Conservation (phyloP, 23 tunicate genomes). For the Phallusia fumigata region DNA sequence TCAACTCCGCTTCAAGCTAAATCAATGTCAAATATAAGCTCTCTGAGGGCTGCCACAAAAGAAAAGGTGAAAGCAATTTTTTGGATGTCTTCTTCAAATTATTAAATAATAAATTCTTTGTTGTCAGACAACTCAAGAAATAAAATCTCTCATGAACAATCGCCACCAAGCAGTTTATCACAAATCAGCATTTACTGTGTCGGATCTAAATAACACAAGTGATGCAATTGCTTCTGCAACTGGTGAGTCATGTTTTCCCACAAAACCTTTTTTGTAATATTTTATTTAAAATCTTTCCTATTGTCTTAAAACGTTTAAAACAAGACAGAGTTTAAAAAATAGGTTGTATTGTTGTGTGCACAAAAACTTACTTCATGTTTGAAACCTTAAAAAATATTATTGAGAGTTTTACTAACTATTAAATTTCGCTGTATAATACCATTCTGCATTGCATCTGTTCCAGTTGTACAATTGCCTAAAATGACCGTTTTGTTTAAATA, state of each 20-base stretch:
- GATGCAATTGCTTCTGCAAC: neutral
- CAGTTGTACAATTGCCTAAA: too few relatives aligned
- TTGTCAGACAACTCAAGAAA: slow-evolving; percentile 14
- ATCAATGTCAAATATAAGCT: neutral
- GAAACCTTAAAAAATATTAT: too few relatives aligned
- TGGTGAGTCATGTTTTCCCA: neutral
- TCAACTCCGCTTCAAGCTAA: neutral
- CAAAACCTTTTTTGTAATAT: too few relatives aligned
- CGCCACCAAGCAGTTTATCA: slow-evolving; percentile 44
- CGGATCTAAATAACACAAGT: neutral
- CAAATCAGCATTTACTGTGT: slow-evolving; percentile 40
- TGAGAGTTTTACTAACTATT: too few relatives aligned
- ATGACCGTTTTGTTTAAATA: neutral
- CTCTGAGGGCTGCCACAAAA: neutral
- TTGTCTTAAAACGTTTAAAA: too few relatives aligned
- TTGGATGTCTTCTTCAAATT: neutral
- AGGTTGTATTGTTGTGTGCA: too few relatives aligned
- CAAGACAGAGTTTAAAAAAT: too few relatives aligned
- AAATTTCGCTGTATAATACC: too few relatives aligned
- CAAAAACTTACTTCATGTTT: too few relatives aligned
- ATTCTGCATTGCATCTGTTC: too few relatives aligned
- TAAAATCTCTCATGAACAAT: slow-evolving; percentile 28
- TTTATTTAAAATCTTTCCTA: too few relatives aligned
- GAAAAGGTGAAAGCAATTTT: neutral
- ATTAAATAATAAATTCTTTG: neutral